Percentiles rank a stretch among this genome's conserved stretches.
These are phyloP conservation scores for Achroia grisella DNA, from an alignment of 1,140 invertebrate species.

Conservation along the genomic window DNA sequence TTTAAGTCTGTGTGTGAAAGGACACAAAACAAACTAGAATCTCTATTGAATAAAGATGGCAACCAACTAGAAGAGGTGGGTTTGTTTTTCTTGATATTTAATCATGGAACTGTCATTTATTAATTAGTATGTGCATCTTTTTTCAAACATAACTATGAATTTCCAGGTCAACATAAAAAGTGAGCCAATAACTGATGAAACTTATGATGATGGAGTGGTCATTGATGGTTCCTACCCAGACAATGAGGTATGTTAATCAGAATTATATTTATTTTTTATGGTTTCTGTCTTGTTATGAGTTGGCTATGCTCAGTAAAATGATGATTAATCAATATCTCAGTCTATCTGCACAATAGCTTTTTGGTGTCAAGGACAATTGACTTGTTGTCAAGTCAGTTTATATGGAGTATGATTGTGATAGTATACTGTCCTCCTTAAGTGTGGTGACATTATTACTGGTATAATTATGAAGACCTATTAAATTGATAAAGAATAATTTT, in stretches of 20 bases:
- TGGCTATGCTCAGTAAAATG: background rate
- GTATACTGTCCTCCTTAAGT: no score
- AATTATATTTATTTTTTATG: background rate
- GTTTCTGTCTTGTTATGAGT: no score
- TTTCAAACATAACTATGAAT: slow-evolving; percentile 34
- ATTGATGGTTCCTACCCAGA: slow-evolving; percentile 68
- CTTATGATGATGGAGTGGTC: slow-evolving; percentile 69
- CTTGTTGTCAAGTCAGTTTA: slow-evolving; percentile 24
- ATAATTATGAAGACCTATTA: no score
- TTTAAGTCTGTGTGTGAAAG: slow-evolving; percentile 73
- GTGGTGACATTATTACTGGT: no score
- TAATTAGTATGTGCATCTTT: slow-evolving; percentile 20
- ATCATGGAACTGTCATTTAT: slow-evolving; percentile 44
- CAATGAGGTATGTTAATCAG: slow-evolving; percentile 43
- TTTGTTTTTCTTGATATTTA: slow-evolving; percentile 42
- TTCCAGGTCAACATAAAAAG: slow-evolving; percentile 71
- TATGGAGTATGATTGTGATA: background rate
- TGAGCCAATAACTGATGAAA: slow-evolving; percentile 64
- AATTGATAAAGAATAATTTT: no score
- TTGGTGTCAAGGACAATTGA: slow-evolving; percentile 57
- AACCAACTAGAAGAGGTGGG: slow-evolving; percentile 68
- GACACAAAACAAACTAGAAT: slow-evolving; percentile 73
- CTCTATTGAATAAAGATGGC: slow-evolving; percentile 67
- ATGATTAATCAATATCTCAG: slow-evolving; percentile 1
- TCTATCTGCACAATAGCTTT: slow-evolving; percentile 6